A percentile compares a stretch with the other conserved stretches of the same genome.
phyloP scores from a whole-genome alignment of 2,888 invertebrate genomes.

The Drosophila greeni region DNA sequence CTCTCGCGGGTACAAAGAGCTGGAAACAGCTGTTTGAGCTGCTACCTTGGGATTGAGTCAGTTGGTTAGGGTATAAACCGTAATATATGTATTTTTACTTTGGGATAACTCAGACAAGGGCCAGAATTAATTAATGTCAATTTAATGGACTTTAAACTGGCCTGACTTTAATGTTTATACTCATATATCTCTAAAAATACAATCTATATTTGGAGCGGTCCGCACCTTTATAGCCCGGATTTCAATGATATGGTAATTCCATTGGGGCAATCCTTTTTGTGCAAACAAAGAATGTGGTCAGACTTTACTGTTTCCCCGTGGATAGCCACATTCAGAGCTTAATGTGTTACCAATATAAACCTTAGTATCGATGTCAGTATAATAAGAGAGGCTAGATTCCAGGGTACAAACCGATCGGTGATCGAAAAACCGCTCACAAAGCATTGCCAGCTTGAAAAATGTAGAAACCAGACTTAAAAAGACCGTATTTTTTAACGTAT shows the following conservation, averaged over 20 bases:
- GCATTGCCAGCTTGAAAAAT: constrained; percentile 18
- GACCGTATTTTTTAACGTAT: constrained; percentile 30
- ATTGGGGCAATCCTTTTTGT: not conserved
- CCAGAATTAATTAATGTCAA: not conserved
- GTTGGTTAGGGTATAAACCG: constrained; percentile 1
- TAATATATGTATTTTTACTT: not conserved
- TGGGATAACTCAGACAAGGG: not conserved
- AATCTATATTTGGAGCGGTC: not conserved
- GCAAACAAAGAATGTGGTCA: not conserved
- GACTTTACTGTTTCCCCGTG: not conserved
- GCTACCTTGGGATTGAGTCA: constrained; percentile 15
- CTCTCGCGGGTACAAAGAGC: constrained; percentile 27
- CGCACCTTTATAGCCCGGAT: not conserved
- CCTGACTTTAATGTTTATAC: not conserved
- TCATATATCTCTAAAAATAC: not conserved
- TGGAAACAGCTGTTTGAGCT: constrained; percentile 35
- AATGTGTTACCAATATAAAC: not conserved
- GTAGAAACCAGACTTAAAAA: constrained; percentile 2
- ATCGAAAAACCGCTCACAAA: not conserved
- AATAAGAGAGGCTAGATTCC: not conserved
- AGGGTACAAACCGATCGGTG: constrained; percentile 16
- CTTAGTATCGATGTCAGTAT: not conserved
- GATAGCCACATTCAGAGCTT: not conserved
- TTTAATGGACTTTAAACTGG: not conserved
- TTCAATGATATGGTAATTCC: not conserved